phyloP scores from a whole-genome alignment of 2,888 invertebrate species.

The Oligia latruncula region DNA sequence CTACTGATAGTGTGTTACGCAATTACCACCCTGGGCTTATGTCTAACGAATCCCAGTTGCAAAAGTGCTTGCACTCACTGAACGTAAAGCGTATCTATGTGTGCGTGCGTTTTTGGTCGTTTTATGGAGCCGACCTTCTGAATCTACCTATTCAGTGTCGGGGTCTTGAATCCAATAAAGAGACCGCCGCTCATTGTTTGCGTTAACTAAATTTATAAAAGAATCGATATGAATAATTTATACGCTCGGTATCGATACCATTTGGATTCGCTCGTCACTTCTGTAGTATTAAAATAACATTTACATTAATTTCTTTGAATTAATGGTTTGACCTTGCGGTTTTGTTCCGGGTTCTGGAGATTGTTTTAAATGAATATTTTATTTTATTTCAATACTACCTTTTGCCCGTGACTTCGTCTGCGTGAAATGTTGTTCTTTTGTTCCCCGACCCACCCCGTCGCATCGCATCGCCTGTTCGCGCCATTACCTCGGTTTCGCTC shows the following conservation, averaged over 20 bases:
- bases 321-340: background rate
- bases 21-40: background rate
- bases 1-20: too few species aligned
- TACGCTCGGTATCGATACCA: slow-evolving; percentile 52
- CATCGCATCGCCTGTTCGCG: too few species aligned
- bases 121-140: slow-evolving; percentile 6
- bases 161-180: slow-evolving; percentile 64
- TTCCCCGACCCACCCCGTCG: too few species aligned
- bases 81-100: background rate
- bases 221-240: slow-evolving; percentile 69
- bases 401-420: background rate
- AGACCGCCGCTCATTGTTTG: slow-evolving; percentile 62
- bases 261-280: slow-evolving; percentile 42
- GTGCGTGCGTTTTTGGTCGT: background rate
- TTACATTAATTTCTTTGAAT: slow-evolving; percentile 49
- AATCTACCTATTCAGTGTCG: background rate
- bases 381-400: slow-evolving; percentile 8
- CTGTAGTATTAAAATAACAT: slow-evolving; percentile 56
- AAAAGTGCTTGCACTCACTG: background rate
- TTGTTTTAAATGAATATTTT: slow-evolving; percentile 29
- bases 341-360: background rate
- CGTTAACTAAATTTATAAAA: slow-evolving; percentile 68
- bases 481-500: too few species aligned
- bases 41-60: background rate
- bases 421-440: too few species aligned